Evolutionary conservation across 2,113 vertebrate species (phyloP), one percentile per base, ranked within the genome.

Genomic region (Campylorhamphus procurvoides): DNA sequence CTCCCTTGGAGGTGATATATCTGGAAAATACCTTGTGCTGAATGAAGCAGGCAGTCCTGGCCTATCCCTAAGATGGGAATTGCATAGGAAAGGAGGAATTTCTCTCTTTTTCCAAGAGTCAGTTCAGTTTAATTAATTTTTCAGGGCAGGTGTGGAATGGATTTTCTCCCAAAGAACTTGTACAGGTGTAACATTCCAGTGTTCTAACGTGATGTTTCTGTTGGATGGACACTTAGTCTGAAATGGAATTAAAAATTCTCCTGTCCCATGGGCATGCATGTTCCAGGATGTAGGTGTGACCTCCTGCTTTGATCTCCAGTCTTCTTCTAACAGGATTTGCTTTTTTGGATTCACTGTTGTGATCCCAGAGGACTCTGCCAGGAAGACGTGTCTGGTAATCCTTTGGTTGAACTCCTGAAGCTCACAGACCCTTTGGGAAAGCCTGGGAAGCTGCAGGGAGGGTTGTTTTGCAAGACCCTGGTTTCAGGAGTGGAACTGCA

Each of bases 271-370:
- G 87, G 66, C 39, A 18, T 9, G 27, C 31, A 1, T 35, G 80
- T 93, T 96, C 84, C 80, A 82, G 91, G 87, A 84, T 89, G 37
- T 66, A 82, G 71, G 80, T 92, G 81, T 92, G 73, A 92, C 84
- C 91, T 94, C 52, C 29, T 59, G 56, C 91, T 93, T 94, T 95
- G 58, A 91, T 94, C 80, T 84, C 68, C 33, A 11, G 0, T 42
- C 50, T 50, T 82, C 58, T 84, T 63, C 52, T 40, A 75, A 78
- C 80, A 56, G 86, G 80, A 84, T 83, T 83, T 94, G 93, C 69
- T 60, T 10, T 84, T 78, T 75, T 28, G 42, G 71, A 63, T n/a
- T 47, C 29, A 2, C 20, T 0, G 5, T 14, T 83, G 82, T 18
- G 83, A 71, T 92, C 94, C 86, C 86, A 49, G 76, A 39, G 77